A percentile compares a stretch with the other conserved stretches of the same genome.
These are phyloP conservation scores for Noctilio leporinus DNA, from an alignment of 2,113 vertebrate genomes.

Conservation along the genomic window DNA sequence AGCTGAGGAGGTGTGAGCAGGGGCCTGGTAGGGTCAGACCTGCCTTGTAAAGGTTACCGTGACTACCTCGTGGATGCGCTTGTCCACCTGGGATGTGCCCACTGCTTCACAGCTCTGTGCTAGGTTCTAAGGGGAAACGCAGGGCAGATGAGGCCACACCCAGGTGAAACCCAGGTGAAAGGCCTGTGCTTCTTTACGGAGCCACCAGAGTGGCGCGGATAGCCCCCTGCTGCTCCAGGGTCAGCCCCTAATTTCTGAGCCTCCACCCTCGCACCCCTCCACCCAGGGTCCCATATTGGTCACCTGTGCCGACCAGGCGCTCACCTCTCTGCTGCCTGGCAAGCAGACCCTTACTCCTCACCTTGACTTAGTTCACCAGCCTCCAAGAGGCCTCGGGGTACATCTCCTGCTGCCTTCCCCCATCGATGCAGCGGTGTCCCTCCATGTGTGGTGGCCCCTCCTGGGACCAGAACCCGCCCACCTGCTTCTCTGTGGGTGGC, in stretches of 20 bases:
- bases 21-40: fast-evolving
- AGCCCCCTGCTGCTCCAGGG: background rate
- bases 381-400: background rate
- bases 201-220: fast-evolving
- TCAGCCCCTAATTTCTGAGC: background rate
- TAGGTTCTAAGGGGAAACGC: fast-evolving
- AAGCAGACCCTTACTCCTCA: too few species aligned
- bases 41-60: fast-evolving
- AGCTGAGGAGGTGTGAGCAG: background rate
- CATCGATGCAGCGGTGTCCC: background rate
- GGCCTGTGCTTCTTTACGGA: background rate
- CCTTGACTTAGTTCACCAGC: background rate
- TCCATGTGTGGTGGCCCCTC: fast-evolving
- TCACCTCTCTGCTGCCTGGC: fast-evolving
- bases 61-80: fast-evolving
- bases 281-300: too few species aligned
- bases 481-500: fast-evolving
- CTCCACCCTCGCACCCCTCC: fast-evolving
- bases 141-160: background rate
- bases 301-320: fast-evolving
- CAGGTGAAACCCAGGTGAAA: background rate
- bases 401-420: background rate
- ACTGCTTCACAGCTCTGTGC: fast-evolving
- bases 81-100: fast-evolving
- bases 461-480: background rate